Evolutionary conservation across 1,140 invertebrate genomes (phyloP), one percentile per base, ranked within the genome.

Genomic region (Galendromus occidentalis): DNA sequence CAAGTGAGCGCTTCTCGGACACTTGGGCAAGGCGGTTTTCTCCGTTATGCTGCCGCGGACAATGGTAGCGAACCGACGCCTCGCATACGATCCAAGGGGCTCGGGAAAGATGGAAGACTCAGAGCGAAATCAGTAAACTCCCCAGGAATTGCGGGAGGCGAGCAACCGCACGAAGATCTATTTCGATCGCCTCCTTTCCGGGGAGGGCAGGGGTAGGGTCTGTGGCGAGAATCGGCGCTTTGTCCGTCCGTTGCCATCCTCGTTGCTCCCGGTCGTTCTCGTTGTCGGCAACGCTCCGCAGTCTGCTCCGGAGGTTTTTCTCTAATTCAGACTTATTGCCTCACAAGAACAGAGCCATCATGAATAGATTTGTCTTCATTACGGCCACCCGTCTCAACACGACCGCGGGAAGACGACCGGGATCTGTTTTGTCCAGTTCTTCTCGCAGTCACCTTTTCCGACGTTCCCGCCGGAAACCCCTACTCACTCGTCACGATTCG

Each of bases 331-430:
- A 59, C n/a, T 59, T 59, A 59, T 59, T 59, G 51, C 51, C 51
- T 59, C 20, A 2, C 18, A 28, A 4, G 45, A 28, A 47, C 18
- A 14, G 14, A 47, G 51, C 14, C 51, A 59, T 59, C 51, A 59
- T 59, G 51, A 59, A 59, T 59, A 59, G 51, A 59, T 59, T 59
- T 59, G 22, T 59, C 51, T 59, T 59, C 51, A 59, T 59, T 59
- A 59, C 51, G 22, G 33, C 22, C 51, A 39, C 33, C 33, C 33
- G 33, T 39, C 33, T 39, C 33, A 39, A 39, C 33, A 39, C 33
- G 9, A 39, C 33, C 33, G 33, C 33, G 4, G 4, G 33, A 39
- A 39, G 33, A n/a, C n/a, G n/a, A n/a, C n/a, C n/a, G n/a, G n/a
- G n/a, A 39, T 39, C 33, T 39, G 33, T 39, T 39, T 9, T 39